A percentile compares a stretch with the other conserved stretches of the same genome.
These are phyloP conservation scores for Zonotrichia leucophrys DNA, from an alignment of 2,113 vertebrate species.

Conservation along the genomic window DNA sequence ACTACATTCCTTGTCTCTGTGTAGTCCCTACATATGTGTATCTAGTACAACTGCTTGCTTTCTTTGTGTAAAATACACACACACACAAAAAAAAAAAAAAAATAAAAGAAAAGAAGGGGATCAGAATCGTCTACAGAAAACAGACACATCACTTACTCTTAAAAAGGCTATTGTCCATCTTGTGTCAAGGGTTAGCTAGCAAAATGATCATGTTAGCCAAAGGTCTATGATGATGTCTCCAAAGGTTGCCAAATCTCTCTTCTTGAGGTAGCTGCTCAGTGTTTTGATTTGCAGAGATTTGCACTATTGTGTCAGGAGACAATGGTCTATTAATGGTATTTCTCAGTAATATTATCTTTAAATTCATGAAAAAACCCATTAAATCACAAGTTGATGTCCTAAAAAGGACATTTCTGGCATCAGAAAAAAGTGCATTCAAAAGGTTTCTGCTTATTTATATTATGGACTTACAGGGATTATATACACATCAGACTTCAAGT, in stretches of 20 bases:
- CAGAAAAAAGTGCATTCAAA: not conserved
- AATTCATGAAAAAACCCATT: not conserved
- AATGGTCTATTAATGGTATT: not conserved
- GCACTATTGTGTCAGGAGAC: not conserved
- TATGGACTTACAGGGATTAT: not conserved
- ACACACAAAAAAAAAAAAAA: rapidly evolving
- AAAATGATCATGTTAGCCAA: not conserved
- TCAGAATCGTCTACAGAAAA: not conserved
- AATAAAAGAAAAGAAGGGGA: not conserved
- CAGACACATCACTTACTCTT: not conserved
- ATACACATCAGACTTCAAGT: not conserved
- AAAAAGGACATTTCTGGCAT: not conserved
- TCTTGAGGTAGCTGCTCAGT: not conserved
- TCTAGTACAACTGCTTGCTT: not conserved
- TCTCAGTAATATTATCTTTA: not conserved
- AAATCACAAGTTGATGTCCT: not conserved
- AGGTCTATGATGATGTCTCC: no score
- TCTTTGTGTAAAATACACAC: not conserved
- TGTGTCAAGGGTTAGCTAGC: not conserved
- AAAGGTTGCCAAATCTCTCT: not conserved
- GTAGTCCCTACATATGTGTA: not conserved
- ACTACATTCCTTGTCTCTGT: not conserved
- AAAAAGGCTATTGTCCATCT: not conserved
- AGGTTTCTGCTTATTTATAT: not conserved
- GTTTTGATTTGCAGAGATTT: not conserved